A percentile compares a stretch with the other conserved stretches of the same genome.
These are phyloP conservation scores for Grallaria varia DNA, from an alignment of 2,113 vertebrate genomes.

Conservation along the genomic window DNA sequence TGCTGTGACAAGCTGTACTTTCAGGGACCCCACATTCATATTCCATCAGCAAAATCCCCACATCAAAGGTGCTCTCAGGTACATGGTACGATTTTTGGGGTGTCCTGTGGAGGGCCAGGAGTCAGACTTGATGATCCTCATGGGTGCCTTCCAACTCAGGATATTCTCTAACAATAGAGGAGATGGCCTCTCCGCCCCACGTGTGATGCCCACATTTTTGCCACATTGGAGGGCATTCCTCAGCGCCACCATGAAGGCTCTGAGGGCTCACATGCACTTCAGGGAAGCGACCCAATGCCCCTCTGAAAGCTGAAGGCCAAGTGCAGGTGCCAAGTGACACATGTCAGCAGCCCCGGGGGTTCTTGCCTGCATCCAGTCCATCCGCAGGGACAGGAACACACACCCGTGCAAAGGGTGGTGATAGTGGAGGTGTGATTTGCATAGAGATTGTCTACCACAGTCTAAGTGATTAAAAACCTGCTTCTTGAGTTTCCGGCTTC, in stretches of 20 bases:
- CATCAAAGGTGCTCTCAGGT: neutral
- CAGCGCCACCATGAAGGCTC: neutral
- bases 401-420: neutral
- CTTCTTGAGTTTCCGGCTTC: conserved; percentile 38
- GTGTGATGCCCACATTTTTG: neutral
- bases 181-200: fast-evolving
- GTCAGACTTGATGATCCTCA: neutral
- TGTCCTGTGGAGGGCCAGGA: neutral
- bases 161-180: neutral
- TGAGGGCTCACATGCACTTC: fast-evolving
- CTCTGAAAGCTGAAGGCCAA: neutral
- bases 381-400: neutral
- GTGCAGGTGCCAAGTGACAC: neutral
- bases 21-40: no score
- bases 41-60: neutral
- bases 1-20: neutral
- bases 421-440: neutral
- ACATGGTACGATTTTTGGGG: neutral
- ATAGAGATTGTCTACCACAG: neutral
- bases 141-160: neutral
- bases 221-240: fast-evolving
- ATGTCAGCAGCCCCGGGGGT: fast-evolving
- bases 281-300: fast-evolving
- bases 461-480: conserved; percentile 34
- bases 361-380: neutral